A percentile compares a stretch with the other conserved stretches of the same genome.
Conservation (phyloP, 2,888 invertebrate genomes). For the Acanthococcus lagerstroemiae region DNA sequence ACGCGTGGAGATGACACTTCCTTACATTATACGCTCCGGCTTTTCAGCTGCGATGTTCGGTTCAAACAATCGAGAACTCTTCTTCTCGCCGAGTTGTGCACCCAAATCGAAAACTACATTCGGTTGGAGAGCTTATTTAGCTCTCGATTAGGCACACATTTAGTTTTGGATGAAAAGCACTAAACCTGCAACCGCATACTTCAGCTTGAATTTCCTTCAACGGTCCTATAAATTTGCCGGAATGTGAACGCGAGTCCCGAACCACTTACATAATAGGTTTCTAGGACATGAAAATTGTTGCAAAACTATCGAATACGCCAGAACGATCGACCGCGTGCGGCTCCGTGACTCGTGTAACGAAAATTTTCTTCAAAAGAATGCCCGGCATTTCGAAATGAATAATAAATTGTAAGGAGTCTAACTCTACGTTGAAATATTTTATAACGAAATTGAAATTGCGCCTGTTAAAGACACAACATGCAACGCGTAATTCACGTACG, state of each 20-base stretch:
- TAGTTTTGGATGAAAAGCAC: not conserved
- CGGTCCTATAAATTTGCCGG: not conserved
- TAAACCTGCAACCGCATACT: not conserved
- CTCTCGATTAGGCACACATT: not conserved
- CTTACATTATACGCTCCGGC: not conserved
- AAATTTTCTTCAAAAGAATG: not conserved
- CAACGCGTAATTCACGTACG: constrained; percentile 8
- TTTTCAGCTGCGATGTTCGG: not conserved
- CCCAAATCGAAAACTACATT: too few relatives aligned
- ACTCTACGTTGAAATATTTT: not conserved
- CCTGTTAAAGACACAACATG: not conserved
- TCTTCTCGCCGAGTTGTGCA: too few relatives aligned
- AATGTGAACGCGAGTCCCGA: not conserved
- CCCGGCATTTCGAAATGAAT: constrained; percentile 2
- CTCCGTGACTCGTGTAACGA: not conserved
- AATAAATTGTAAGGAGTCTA: constrained; percentile 5
- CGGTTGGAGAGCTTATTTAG: too few relatives aligned
- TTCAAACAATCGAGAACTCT: not conserved
- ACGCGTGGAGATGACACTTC: not conserved
- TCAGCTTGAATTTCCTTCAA: too few relatives aligned
- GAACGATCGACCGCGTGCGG: too few relatives aligned
- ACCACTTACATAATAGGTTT: not conserved
- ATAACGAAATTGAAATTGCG: not conserved
- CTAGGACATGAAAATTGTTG: too few relatives aligned
- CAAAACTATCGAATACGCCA: too few relatives aligned